phyloP scores from a whole-genome alignment of 1,140 invertebrate species.

The Rhopalosiphum padi region DNA sequence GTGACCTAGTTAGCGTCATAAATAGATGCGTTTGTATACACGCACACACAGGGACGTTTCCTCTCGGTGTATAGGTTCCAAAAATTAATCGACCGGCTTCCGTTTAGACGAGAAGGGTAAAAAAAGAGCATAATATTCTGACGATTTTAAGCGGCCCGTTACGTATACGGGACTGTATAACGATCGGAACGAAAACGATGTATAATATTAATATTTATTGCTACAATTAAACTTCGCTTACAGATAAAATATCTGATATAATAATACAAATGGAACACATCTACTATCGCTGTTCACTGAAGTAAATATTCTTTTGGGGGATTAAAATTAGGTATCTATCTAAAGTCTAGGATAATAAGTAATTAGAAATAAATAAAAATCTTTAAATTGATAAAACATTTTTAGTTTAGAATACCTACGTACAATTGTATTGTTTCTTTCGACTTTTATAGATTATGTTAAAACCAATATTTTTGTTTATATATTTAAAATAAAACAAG shows the following conservation, averaged over 20 bases:
- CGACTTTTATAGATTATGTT: neutral
- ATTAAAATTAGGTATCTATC: no score
- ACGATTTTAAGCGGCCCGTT: neutral
- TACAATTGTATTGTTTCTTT: neutral
- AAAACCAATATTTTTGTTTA: neutral
- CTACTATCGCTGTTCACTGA: neutral
- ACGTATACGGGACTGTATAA: neutral
- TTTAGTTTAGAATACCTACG: neutral
- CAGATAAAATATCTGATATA: neutral
- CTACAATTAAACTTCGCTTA: neutral
- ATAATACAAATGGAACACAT: neutral
- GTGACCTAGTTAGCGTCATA: constrained; percentile 41
- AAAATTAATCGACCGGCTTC: neutral
- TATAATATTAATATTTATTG: neutral
- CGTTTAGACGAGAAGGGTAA: neutral
- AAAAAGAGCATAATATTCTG: neutral
- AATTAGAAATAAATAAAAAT: no score
- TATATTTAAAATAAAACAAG: neutral
- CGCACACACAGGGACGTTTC: neutral
- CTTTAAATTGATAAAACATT: neutral
- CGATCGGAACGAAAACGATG: neutral
- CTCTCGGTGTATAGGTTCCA: neutral
- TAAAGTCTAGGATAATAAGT: no score
- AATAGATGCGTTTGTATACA: constrained; percentile 26
- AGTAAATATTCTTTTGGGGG: neutral